Evolutionary conservation across 2,113 vertebrate species (phyloP).

Genomic region (Mellivora capensis): DNA sequence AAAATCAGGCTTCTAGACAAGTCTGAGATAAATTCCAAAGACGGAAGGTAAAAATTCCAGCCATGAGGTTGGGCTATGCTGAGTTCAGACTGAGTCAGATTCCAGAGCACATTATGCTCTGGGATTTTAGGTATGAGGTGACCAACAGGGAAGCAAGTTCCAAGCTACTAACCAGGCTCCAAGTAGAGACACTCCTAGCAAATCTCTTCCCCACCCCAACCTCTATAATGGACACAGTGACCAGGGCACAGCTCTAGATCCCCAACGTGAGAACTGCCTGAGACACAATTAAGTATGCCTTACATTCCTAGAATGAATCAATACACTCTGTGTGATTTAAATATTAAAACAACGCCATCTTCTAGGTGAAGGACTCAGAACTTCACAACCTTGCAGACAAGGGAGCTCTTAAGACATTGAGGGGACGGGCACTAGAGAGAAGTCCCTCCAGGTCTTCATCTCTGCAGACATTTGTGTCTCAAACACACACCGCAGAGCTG

Average conservation of each 20-base stretch:
- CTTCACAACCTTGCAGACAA: background rate
- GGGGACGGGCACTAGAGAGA: no score
- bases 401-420: background rate
- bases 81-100: background rate
- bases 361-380: constrained; percentile 18
- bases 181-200: background rate
- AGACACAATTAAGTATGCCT: background rate
- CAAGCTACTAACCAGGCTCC: background rate
- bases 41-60: background rate
- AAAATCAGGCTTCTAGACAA: background rate
- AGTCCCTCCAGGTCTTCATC: background rate
- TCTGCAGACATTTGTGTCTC: background rate
- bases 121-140: fast-evolving
- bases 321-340: background rate
- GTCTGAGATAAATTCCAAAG: background rate
- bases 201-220: no score
- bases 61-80: background rate
- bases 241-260: background rate
- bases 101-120: fast-evolving
- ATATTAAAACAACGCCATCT: background rate
- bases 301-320: background rate
- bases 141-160: background rate
- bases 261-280: background rate
- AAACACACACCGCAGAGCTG: background rate
- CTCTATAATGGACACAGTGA: background rate